A percentile compares a stretch with the other conserved stretches of the same genome.
phyloP scores from a whole-genome alignment of 2,113 vertebrate genomes.

The Oreochromis tanganicae region DNA sequence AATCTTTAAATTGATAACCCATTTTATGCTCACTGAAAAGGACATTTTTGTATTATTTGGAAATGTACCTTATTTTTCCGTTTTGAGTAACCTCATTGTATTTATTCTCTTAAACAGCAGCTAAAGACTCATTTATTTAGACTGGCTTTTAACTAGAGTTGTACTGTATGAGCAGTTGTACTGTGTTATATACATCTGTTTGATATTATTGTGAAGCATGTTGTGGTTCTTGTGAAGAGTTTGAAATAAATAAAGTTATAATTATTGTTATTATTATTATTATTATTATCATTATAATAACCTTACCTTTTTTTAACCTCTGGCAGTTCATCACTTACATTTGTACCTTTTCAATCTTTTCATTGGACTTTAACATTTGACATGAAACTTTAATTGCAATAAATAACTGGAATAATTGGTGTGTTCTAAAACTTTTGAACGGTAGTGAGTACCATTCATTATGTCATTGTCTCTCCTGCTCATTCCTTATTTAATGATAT shows the following conservation, averaged over 20 bases:
- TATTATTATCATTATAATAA: not conserved
- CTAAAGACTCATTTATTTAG: not conserved
- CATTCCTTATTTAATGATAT: not conserved
- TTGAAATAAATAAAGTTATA: not conserved
- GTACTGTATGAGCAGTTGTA: not conserved
- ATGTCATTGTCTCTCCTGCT: not conserved
- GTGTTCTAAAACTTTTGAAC: not conserved
- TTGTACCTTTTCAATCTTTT: not conserved
- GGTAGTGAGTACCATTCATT: not conserved
- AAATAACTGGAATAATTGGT: not conserved
- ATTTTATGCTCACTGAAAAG: not conserved
- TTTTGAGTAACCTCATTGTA: not conserved
- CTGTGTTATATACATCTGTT: not conserved
- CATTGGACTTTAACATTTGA: not conserved
- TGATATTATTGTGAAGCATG: not conserved
- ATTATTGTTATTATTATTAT: accelerated
- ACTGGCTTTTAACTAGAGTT: not conserved
- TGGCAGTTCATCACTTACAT: not conserved
- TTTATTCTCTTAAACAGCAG: not conserved
- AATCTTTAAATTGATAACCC: not conserved
- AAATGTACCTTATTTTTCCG: not conserved
- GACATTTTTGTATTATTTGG: not conserved
- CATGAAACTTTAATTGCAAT: not conserved
- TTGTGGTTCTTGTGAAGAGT: not conserved
- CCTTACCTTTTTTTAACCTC: not conserved